A percentile compares a stretch with the other conserved stretches of the same genome.
Evolutionary conservation across 2,797 vertebrate species (phyloP).

Genomic region (Ambastaia sidthimunki): DNA sequence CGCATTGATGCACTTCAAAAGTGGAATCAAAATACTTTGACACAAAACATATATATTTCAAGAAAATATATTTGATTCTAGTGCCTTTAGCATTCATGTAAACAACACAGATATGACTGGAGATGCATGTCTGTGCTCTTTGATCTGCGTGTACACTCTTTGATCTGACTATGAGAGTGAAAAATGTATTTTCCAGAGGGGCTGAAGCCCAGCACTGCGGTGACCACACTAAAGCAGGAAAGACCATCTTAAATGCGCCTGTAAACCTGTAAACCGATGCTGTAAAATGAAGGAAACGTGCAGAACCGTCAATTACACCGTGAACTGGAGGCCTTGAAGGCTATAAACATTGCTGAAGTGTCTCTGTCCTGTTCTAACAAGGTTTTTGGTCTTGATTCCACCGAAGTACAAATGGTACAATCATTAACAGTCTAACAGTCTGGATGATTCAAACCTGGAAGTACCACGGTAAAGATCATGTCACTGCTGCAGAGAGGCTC

Average conservation of each 20-base stretch:
- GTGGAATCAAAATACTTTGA: constrained; percentile 81
- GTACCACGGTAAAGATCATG: constrained; percentile 63
- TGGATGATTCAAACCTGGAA: constrained; percentile 70
- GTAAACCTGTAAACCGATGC: constrained; percentile 68
- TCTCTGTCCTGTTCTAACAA: neutral
- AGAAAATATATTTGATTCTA: constrained; percentile 81
- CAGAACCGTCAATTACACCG: constrained; percentile 44
- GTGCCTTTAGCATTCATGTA: constrained; percentile 84
- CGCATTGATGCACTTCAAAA: constrained; percentile 81
- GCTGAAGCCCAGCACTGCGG: constrained; percentile 70
- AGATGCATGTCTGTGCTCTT: constrained; percentile 74
- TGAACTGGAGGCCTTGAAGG: neutral
- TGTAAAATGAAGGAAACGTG: constrained; percentile 79
- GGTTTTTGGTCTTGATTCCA: neutral
- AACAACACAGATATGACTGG: constrained; percentile 83
- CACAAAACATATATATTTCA: constrained; percentile 82
- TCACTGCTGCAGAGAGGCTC: constrained; percentile 3
- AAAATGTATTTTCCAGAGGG: constrained; percentile 79
- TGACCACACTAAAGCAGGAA: constrained; percentile 75
- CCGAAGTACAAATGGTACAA: neutral
- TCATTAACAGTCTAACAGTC: constrained; percentile 16
- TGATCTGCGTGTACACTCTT: constrained; percentile 77
- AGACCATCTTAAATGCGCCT: constrained; percentile 69
- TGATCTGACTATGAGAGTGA: constrained; percentile 79
- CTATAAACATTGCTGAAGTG: neutral